Evolutionary conservation across 2,797 vertebrate genomes (phyloP), one percentile per base, ranked within the genome.

Genomic region (Podarcis lilfordi): DNA sequence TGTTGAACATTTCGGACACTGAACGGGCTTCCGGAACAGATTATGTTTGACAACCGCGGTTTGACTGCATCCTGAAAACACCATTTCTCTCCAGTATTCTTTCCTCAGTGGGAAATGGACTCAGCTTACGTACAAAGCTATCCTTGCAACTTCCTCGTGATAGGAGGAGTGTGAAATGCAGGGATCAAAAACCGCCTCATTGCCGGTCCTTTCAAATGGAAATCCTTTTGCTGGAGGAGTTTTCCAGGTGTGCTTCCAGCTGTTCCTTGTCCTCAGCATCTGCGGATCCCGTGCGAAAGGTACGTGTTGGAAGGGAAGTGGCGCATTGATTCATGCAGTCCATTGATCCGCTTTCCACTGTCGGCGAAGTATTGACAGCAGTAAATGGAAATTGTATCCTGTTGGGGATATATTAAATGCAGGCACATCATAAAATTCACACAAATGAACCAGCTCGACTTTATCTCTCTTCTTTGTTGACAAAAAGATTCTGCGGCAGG

Each of bases 391-490:
- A 59, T 43, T 77, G 61, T 61, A 77, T 77, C 72, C 80, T 37
- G 86, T 55, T 83, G 19, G n/a, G 50, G 69, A n/a, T 64, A 8
- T 68, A 59, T 37, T 80, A 75, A 88, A 35, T 80, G 43, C 0
- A 77, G 85, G 89, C 84, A 74, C 50, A 27, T n/a, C 40, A 25
- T 84, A 91, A 79, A 86, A 64, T 78, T 8, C 23, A 9, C 55
- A 72, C 66, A 21, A 89, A 83, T 89, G 87, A 89, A 91, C 69
- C 83, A 2, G 87, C 29, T 29, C 86, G 91, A 66, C 35, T 11
- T 94, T 94, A 92, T 91, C 93, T 94, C 82, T 88, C 50, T 88
- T 87, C 88, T 93, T 91, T 87, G 91, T 91, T 92, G 88, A 77
- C 66, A 25, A 90, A 50, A 92, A 91, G 89, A 91, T 90, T 6